Base-by-base conservation (phyloP, 2,888 invertebrate genomes). In the Corythucha ciliata region DNA sequence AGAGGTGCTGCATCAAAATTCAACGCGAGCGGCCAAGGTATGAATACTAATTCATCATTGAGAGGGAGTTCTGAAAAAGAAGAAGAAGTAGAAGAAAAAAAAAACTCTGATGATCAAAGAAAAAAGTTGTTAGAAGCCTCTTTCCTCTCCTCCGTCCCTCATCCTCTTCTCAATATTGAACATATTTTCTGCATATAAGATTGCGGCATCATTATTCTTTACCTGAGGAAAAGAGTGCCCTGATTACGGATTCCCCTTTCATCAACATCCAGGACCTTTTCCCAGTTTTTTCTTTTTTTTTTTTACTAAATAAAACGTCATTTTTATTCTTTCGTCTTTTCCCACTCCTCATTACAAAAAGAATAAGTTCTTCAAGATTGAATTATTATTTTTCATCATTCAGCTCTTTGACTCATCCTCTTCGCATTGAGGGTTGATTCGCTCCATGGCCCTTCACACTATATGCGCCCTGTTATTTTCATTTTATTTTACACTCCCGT, bases 91-190 rank as follows among this genome's bases (percentile, higher is more conserved):
- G 16, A 12, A 29, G 25, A 25, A 29, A 49, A 48, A 52, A 58
- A 55, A 55, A 57, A 55, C 55, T 52, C 51, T 52, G 55, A 57
- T 58, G 57, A 58, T 58, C 58, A 58, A 58, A 58, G 58, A 39
- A 48, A 53, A 50, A 53, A 50, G 21, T 36, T 25, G 32, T 29
- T 36, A 33, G 48, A 47, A 29, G 52, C 39, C 33, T 46, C 21
- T 14, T 36, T 33, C 40, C 42, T 55, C 47, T 34, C 37, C 20
- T 44, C 27, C 33, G 51, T 47, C 25, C 22, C 29, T 37, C 36
- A 29, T 45, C 27, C 26, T 45, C 33, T 42, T 22, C 26, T 21
- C 42, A 45, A 36, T 50, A 53, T 56, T 46, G 53, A 56, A 49
- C 55, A 56, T 53, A 56, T 53, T 53, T 53, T 46, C 47, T 46